Base-by-base conservation (phyloP, 1,140 invertebrate species). In the Argopecten irradians region DNA sequence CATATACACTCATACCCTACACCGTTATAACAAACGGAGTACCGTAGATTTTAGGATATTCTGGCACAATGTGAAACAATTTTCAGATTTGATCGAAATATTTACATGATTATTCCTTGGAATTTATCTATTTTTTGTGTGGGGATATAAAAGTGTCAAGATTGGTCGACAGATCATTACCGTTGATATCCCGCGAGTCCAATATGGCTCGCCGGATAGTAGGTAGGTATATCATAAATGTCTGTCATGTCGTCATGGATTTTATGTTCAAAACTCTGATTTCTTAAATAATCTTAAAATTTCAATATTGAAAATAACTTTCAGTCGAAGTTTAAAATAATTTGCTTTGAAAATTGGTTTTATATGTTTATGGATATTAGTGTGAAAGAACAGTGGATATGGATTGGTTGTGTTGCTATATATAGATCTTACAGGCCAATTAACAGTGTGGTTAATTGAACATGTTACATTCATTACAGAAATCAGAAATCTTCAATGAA, bases 81-180 rank as follows among this genome's bases (percentile, higher is more conserved):
- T 28, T 71, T 28, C 55, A 71, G 55, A 71, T 71, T 71, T 71
- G 22, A 71, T 71, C 55, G 55, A 16, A n/a, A 71, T 71, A 71
- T 71, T 71, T 71, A 71, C 55, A 71, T n/a, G 28, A 71, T 71
- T 71, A 71, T 71, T 71, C 55, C 16, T 71, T 71, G 55, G 55
- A 71, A 71, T 71, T 71, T 71, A 28, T 7, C 55, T 28, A 28
- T 28, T 28, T 71, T 71, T 71, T 71, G 22, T 71, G 55, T 71
- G 55, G 55, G 28, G 55, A 71, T n/a, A 71, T 71, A 71, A 71
- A 71, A 71, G 55, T 71, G 55, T 71, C 55, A 71, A 71, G 55
- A 71, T 71, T 71, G 55, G 55, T 22, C n/a, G 55, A 71, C 8
- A 8, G 22, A 71, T 71, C 1, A 71, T 71, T 11, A 71, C 8